These are phyloP conservation scores for Apistogramma diplotaenia DNA, from an alignment of 2,113 vertebrate genomes.

Conservation along the genomic window DNA sequence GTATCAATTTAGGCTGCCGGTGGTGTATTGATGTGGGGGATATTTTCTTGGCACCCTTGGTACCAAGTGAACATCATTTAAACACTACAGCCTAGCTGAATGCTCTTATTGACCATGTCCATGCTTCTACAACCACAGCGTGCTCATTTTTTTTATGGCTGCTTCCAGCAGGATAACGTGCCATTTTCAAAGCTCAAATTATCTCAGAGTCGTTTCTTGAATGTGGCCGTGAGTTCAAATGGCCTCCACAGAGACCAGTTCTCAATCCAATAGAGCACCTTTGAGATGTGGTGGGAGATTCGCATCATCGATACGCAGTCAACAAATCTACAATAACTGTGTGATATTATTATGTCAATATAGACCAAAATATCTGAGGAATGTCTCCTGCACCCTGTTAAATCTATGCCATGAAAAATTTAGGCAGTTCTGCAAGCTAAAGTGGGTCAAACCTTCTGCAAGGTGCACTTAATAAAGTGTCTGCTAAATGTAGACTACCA, in stretches of 20 bases:
- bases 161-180: neutral
- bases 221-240: neutral
- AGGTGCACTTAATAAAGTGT: neutral
- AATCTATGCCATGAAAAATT: neutral
- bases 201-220: neutral
- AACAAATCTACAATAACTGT: neutral
- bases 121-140: no score
- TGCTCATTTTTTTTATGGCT: neutral
- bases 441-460: neutral
- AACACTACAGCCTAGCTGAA: no score
- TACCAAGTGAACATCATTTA: no score
- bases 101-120: no score
- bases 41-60: no score
- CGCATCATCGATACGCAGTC: fast-evolving
- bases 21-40: no score
- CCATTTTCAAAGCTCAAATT: neutral
- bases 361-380: neutral
- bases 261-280: neutral
- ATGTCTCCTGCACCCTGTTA: neutral
- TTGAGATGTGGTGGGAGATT: neutral
- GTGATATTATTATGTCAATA: neutral
- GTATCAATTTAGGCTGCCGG: no score
- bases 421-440: neutral
- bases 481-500: neutral
- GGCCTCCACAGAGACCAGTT: neutral